Base-by-base conservation (phyloP, 2,888 invertebrate species). In the Bellardia bayeri region DNA sequence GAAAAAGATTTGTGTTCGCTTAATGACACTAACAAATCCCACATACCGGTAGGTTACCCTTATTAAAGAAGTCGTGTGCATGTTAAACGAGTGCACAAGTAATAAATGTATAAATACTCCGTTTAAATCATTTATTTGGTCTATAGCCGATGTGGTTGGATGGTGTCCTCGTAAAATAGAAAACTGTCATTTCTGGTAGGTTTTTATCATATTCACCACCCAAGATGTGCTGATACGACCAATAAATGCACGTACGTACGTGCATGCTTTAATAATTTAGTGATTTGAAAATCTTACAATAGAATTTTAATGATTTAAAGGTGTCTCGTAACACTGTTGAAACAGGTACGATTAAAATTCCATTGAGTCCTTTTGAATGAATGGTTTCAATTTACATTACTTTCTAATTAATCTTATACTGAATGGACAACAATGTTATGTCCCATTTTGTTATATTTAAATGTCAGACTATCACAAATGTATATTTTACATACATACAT, bases 121-220 rank as follows among this genome's bases (percentile, higher is more conserved):
- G 72, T 69, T 85, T 87, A 85, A 87, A 82, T 87, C 85, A 85
- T 82, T 75, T 61, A 80, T 79, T 74, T 85, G 78, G 54, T 75
- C 63, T 85, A 82, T 8, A 64, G 75, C 45, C 56, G 71, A 51
- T 37, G 61, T 66, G n/a, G 8, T 37, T 49, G 6, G 13, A 11
- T 49, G 45, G 81, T 85, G 87, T 58, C 42, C 87, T 87, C 87
- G 82, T 87, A 87, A 85, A 87, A 69, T 54, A 87, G 56, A 75
- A 64, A 85, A 85, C 42, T 87, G 87, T 79, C 87, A 87, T 66
- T 82, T 85, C 37, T 85, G 79, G 42, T 79, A 79, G 87, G 74
- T 79, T 76, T 74, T 79, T 79, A 85, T 69, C 58, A 66, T 79
- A 75, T 8, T n/a, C 16, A 61, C 87, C 87, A 85, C 87, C 69